A percentile compares a stretch with the other conserved stretches of the same genome.
These are phyloP conservation scores for Bagarius yarrelli DNA, from an alignment of 2,113 vertebrate genomes.

Conservation along the genomic window DNA sequence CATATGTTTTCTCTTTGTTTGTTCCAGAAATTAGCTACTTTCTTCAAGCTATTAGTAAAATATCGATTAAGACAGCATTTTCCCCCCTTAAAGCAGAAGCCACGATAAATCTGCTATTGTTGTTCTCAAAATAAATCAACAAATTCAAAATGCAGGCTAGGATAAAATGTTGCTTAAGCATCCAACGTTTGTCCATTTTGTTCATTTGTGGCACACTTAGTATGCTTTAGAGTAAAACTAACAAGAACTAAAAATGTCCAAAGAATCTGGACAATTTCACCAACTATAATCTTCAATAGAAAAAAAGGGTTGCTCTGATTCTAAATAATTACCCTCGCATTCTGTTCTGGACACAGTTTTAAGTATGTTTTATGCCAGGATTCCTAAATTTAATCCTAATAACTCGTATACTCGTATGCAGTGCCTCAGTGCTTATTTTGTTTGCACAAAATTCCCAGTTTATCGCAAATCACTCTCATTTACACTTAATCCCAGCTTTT, in stretches of 20 bases:
- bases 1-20: background rate
- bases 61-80: too few relatives aligned
- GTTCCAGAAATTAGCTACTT: conserved; percentile 19
- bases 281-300: background rate
- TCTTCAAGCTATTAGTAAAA: conserved; percentile 40
- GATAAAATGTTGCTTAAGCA: background rate
- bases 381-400: background rate
- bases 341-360: background rate
- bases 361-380: background rate
- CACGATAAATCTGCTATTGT: too few relatives aligned
- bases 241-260: background rate
- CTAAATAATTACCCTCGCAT: background rate
- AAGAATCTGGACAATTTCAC: background rate
- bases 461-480: background rate
- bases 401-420: background rate
- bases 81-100: too few relatives aligned
- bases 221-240: background rate
- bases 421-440: background rate
- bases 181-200: background rate
- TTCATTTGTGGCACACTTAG: background rate
- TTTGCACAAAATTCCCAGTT: background rate
- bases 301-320: background rate
- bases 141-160: background rate
- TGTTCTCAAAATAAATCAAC: too few relatives aligned
- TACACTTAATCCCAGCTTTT: background rate